phyloP scores from a whole-genome alignment of 2,113 vertebrate genomes.

The Sinosuthora webbiana region DNA sequence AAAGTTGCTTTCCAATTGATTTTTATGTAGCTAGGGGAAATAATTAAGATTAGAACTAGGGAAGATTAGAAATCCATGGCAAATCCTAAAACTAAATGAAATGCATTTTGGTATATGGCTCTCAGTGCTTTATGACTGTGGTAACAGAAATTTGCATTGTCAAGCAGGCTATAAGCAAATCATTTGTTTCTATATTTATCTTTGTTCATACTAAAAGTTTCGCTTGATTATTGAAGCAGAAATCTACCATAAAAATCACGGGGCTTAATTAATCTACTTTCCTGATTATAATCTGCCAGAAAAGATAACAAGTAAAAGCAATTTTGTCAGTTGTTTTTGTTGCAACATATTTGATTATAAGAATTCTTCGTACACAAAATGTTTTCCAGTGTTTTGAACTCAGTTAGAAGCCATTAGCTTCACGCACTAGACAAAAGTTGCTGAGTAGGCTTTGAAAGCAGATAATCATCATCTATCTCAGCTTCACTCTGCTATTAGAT shows the following conservation, averaged over 20 bases:
- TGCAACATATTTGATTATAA: background rate
- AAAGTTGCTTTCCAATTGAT: background rate
- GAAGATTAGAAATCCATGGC: background rate
- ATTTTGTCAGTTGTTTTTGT: background rate
- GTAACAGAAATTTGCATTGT: background rate
- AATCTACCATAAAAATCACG: background rate
- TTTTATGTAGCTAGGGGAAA: background rate
- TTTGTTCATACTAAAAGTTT: background rate
- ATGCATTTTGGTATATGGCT: background rate
- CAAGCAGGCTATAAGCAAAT: background rate
- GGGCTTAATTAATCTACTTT: background rate
- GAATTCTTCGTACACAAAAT: background rate
- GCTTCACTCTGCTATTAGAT: background rate
- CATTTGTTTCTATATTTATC: background rate
- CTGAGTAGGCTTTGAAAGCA: background rate
- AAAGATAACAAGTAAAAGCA: background rate
- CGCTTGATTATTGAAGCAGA: background rate
- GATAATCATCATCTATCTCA: background rate
- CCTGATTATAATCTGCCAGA: background rate
- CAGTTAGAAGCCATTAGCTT: background rate
- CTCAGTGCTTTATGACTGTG: background rate
- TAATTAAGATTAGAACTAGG: background rate
- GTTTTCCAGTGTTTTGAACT: background rate
- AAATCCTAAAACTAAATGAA: background rate
- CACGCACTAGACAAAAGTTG: background rate